Base-by-base conservation (phyloP, 2,113 vertebrate species). In the Ivindomyrus marchei region DNA sequence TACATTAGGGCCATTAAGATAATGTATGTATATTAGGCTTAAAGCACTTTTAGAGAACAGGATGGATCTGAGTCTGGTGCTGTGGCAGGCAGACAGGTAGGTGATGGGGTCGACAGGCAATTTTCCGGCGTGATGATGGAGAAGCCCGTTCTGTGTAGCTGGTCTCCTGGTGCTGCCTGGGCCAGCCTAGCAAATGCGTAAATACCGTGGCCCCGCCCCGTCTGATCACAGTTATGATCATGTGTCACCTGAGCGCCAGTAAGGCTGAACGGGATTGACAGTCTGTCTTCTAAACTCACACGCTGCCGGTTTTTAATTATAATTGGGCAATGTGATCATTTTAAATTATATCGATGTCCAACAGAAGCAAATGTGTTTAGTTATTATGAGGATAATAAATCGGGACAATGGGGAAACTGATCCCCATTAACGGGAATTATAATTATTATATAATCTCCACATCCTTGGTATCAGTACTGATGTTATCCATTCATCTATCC, bases 1-100 rank as follows among this genome's bases (percentile, higher is more conserved):
- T 91, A 80, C 90, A 93, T 94, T 94, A 91, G 13, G 89, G 91
- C 90, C 90, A 93, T 94, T 94, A 91, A 93, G 94, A 92, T 94
- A 93, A 94, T 92, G 66, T 89, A 15, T 24, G 45, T 88, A 58
- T 88, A 66, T 90, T 27, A 49, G 90, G 90, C 89, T 88, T 49
- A 85, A 91, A 88, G 91, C 87, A 46, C 77, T 52, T 88, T 85
- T 90, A 0, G 13, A 31, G 42, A 39, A 91, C 92, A 6, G n/a
- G 91, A 90, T 45, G 36, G 85, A 92, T 31, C 83, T 21, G 47
- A 11, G 24, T 49, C 84, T n/a, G 17, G 39, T 87, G 89, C 19
- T 4, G 7, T 45, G 17, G 13, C 53, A 42, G 85, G 36, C 36
- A 19, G n/a, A 1, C 5, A 27, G 47, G 47, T 9, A 87, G n/a